phyloP scores from a whole-genome alignment of 2,113 vertebrate species.

The Phalacrocorax brasilianus region DNA sequence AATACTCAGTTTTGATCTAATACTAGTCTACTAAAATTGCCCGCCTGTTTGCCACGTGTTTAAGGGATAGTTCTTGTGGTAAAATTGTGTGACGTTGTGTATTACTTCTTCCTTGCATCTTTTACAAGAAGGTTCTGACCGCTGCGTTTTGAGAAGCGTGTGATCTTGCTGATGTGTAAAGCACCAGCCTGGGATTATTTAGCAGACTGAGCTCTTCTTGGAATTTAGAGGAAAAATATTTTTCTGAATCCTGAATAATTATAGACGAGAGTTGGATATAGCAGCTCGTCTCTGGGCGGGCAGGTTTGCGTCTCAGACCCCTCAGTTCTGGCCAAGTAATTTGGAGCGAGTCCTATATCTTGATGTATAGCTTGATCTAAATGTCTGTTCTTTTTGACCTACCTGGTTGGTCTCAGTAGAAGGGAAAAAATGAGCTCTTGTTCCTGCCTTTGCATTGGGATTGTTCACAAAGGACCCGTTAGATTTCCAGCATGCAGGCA shows the following conservation, averaged over 20 bases:
- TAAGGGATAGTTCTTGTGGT: not conserved
- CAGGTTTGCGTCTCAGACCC: not conserved
- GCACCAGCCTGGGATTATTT: not conserved
- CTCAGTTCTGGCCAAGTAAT: not conserved
- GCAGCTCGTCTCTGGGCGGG: not conserved
- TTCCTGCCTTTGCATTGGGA: too few species aligned
- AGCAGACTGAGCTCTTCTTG: not conserved
- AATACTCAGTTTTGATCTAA: not conserved
- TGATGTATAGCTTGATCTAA: not conserved
- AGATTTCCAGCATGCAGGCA: not conserved
- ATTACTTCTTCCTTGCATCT: rapidly evolving
- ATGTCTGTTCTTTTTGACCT: not conserved
- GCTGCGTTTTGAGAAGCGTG: not conserved
- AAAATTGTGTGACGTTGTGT: not conserved
- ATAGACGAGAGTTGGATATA: not conserved
- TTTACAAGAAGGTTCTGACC: not conserved
- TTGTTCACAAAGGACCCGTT: not conserved
- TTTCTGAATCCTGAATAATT: not conserved
- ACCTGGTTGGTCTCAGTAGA: not conserved
- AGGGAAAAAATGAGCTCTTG: not conserved
- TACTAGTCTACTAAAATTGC: not conserved
- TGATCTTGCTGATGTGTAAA: not conserved
- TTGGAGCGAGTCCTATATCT: not conserved
- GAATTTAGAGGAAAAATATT: not conserved
- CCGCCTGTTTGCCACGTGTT: not conserved